Base-by-base conservation (phyloP, 2,113 vertebrate species). In the Oryzias melastigma region DNA sequence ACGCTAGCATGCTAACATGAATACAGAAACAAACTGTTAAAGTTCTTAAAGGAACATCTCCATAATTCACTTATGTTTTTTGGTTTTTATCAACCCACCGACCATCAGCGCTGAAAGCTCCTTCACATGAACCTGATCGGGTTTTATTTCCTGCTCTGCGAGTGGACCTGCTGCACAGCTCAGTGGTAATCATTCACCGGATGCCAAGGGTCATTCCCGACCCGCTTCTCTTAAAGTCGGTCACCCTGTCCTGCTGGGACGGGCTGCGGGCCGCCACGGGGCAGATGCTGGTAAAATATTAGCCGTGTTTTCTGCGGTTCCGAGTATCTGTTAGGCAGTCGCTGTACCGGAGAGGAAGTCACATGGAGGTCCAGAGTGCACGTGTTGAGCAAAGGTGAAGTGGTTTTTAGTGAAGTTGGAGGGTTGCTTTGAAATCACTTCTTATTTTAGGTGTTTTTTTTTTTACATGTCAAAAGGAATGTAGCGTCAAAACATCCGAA, bases 181-280 rank as follows among this genome's bases (percentile, higher is more conserved):
- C 48, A 10, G 44, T 24, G 73, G 48, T 80, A 75, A 81, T 83
- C 59, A 80, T 79, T 77, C 68, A 78, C 62, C 6, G 52, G 45
- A 58, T 44, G 51, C 44, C 10, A 15, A 71, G 54, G 20, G 71
- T 60, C 29, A 8, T 52, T 48, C 60, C 45, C 16, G 48, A 57
- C 65, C 68, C 19, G 24, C 59, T 6, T 62, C 52, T 58, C 66
- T 81, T 70, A 65, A 44, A 55, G 68, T 76, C 72, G 59, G 51
- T 52, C 58, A 27, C 14, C 57, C 42, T 61, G 10, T 77, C 79
- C 75, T 66, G 72, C 69, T 77, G 29, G 4, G 58, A 71, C 77
- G 43, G 68, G 72, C 68, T 62, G 12, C 61, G 58, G 40, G 73
- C 65, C 6, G 65, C 44, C 54, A 16, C 7, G 0, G 56, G 43